Conservation (phyloP, 2,797 vertebrate genomes). For the Gobionotothen gibberifrons region DNA sequence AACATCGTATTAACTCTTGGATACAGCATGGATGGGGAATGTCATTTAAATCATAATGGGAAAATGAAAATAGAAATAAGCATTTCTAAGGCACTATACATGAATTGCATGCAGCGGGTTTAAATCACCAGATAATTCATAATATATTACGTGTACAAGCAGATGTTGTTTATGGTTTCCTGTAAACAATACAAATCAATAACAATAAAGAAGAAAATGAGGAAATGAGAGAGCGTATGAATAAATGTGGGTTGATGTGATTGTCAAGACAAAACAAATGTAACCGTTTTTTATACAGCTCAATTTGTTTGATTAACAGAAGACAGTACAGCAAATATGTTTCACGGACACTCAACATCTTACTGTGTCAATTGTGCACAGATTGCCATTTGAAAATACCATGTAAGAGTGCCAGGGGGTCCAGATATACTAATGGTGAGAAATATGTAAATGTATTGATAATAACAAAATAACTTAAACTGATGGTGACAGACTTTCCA, state of each 20-base stretch:
- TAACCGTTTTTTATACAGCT: neutral
- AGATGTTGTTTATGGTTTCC: constrained; percentile 25
- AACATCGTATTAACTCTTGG: constrained; percentile 26
- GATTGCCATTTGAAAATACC: neutral
- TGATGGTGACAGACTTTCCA: neutral
- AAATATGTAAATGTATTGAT: neutral
- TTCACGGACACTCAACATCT: neutral
- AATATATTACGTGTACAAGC: constrained; percentile 40
- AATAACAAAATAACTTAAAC: neutral
- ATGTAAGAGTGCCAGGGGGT: neutral
- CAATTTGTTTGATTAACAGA: constrained; percentile 1
- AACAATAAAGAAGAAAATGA: neutral
- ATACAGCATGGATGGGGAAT: constrained; percentile 13
- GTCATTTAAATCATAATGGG: constrained; percentile 26
- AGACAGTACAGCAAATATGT: neutral
- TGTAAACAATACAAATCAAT: neutral
- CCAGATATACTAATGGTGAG: neutral
- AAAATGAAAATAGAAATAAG: constrained; percentile 41
- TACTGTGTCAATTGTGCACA: too few relatives aligned
- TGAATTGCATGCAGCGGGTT: constrained; percentile 11
- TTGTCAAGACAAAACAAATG: neutral
- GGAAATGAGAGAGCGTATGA: constrained; percentile 22
- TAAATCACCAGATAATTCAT: constrained; percentile 49
- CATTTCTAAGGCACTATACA: constrained; percentile 2
- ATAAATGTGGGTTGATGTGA: neutral